phyloP scores from a whole-genome alignment of 2,797 vertebrate genomes.

The Pelochelys cantorii region DNA sequence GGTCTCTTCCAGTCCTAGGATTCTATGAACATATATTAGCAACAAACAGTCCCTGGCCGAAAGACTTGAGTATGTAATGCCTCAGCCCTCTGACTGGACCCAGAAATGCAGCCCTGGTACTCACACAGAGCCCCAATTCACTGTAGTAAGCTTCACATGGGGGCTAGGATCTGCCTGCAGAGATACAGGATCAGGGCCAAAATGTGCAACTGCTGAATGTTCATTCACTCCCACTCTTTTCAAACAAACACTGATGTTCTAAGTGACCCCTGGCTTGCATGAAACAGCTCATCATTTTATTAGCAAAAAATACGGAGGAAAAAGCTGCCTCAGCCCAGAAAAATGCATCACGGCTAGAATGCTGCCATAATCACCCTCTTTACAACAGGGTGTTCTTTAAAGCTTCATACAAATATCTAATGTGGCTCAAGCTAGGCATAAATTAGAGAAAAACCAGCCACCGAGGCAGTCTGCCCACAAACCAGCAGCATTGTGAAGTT shows the following conservation, averaged over 20 bases:
- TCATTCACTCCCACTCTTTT: neutral
- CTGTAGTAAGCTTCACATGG: neutral
- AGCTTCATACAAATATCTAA: constrained; percentile 14
- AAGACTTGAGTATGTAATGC: neutral
- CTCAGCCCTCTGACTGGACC: neutral
- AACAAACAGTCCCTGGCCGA: neutral
- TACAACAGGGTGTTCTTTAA: neutral
- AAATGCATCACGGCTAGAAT: neutral
- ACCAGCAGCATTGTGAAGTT: neutral
- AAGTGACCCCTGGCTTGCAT: neutral
- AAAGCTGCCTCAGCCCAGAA: neutral
- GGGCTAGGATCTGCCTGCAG: neutral
- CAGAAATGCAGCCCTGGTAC: neutral
- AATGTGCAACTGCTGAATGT: rapidly evolving
- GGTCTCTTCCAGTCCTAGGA: too few relatives aligned
- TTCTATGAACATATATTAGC: neutral
- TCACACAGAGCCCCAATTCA: neutral
- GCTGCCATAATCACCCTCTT: neutral
- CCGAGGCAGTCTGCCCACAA: constrained; percentile 14
- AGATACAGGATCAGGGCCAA: neutral
- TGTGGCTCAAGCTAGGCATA: neutral
- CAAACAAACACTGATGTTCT: rapidly evolving
- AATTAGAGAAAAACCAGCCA: neutral
- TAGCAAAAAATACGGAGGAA: rapidly evolving
- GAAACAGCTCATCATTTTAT: neutral